Base-by-base conservation (phyloP, 1,140 invertebrate species). In the Leptinotarsa undecemlineata region DNA sequence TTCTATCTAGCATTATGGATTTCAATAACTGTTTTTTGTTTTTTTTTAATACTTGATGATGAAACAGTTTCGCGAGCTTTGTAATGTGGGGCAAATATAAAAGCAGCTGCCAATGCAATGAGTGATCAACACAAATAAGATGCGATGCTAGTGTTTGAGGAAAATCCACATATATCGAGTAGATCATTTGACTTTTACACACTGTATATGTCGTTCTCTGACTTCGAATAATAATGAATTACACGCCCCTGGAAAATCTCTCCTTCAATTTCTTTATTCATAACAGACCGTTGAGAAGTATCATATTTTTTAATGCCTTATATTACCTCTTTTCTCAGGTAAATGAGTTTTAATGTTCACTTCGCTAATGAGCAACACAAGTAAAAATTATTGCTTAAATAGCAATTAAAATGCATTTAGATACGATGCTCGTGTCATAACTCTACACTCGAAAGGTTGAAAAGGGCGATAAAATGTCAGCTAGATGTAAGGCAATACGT, bases 291-390 rank as follows among this genome's bases (percentile, higher is more conserved):
- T 61, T 17, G 15, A 21, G 42, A 21, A 61, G 67, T 74, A 48
- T 48, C 47, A 74, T 47, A 61, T 74, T 51, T 71, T 74, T 63
- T 66, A 57, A 57, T 48, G 48, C 51, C 64, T 21, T 73, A 26
- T 74, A 68, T 68, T 74, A 68, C 69, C 57, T 60, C 69, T 61
- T 71, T 71, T 71, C 69, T 71, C 69, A 71, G 69, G 69, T 71
- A 71, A 71, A 71, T 62, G 69, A 71, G 69, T 71, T 71, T 71
- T 71, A 71, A 71, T 71, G 69, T 61, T 61, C 51, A 57, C 69
- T 61, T n/a, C 57, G 69, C 69, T 71, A 71, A 71, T 61, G 69
- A 71, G 69, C 69, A 62, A 71, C 51, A 71, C 69, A 71, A 71
- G 69, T 23, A 71, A 71, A 71, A 71, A 62, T 71, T 71, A 71